Evolutionary conservation across 2,888 invertebrate species (phyloP).

Genomic region (Sericinus montela): DNA sequence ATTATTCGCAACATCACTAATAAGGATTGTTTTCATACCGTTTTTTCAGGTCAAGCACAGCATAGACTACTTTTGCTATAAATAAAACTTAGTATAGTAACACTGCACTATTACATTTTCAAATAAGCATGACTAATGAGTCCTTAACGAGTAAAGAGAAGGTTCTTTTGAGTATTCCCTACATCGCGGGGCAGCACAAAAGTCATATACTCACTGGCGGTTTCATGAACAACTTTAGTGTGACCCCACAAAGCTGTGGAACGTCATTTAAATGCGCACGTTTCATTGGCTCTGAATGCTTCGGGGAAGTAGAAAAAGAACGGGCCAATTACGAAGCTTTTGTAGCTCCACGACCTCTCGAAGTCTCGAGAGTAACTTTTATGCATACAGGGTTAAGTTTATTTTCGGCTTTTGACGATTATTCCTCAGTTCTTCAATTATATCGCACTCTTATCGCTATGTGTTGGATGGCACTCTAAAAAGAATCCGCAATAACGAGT

Average conservation of each 20-base stretch:
- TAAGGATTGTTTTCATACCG: no score
- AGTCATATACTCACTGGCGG: conserved; percentile 59
- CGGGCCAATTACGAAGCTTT: conserved; percentile 78
- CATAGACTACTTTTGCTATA: background rate
- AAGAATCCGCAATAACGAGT: conserved; percentile 14
- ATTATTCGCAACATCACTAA: no score
- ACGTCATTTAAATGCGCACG: conserved; percentile 80
- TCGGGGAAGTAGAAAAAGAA: conserved; percentile 77
- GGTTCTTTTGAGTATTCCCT: conserved; percentile 59
- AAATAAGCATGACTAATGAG: conserved; percentile 71
- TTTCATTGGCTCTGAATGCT: conserved; percentile 79
- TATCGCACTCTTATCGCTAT: conserved; percentile 15
- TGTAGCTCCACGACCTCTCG: conserved; percentile 71
- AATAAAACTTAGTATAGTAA: conserved; percentile 25
- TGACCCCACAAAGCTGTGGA: conserved; percentile 75
- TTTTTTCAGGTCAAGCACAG: background rate
- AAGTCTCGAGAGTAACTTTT: conserved; percentile 73
- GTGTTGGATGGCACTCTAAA: conserved; percentile 15
- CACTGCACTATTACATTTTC: conserved; percentile 41
- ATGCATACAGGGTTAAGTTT: conserved; percentile 58
- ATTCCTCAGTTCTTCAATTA: conserved; percentile 22
- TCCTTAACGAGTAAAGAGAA: conserved; percentile 61
- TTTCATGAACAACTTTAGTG: conserved; percentile 72
- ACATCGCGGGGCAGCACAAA: conserved; percentile 57
- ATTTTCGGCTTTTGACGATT: conserved; percentile 41